phyloP scores from a whole-genome alignment of 2,113 vertebrate species.

The Uropsilus gracilis region DNA sequence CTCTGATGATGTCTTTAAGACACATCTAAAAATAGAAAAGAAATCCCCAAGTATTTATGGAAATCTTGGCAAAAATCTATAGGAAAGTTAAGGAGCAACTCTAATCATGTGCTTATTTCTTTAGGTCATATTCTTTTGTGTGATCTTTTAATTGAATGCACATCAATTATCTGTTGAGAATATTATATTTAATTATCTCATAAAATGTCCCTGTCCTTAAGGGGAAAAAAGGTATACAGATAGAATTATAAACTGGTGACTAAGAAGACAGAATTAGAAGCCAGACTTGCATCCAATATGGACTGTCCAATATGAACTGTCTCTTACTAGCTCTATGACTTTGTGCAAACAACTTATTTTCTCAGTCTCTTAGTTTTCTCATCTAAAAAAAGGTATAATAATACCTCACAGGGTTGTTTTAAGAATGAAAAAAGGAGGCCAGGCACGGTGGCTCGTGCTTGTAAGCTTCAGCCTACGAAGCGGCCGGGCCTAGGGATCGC shows the following conservation, averaged over 20 bases:
- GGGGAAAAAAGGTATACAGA: neutral
- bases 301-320: neutral
- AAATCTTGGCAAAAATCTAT: slow-evolving; percentile 27
- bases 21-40: slow-evolving; percentile 86
- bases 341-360: neutral
- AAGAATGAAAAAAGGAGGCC: slow-evolving; percentile 48
- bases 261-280: neutral
- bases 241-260: neutral
- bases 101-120: neutral
- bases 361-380: slow-evolving; percentile 37
- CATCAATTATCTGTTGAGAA: neutral
- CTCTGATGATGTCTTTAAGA: slow-evolving; percentile 90
- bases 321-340: neutral
- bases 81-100: neutral
- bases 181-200: slow-evolving; percentile 22
- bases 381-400: neutral
- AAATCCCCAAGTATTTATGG: neutral
- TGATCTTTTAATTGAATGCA: slow-evolving; percentile 13
- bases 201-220: slow-evolving; percentile 23
- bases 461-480: too few species aligned
- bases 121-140: neutral
- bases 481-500: too few species aligned
- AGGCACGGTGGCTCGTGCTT: too few species aligned
- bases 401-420: neutral
- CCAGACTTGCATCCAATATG: neutral